phyloP scores from a whole-genome alignment of 2,797 vertebrate species.

The Clarias pachynema region DNA sequence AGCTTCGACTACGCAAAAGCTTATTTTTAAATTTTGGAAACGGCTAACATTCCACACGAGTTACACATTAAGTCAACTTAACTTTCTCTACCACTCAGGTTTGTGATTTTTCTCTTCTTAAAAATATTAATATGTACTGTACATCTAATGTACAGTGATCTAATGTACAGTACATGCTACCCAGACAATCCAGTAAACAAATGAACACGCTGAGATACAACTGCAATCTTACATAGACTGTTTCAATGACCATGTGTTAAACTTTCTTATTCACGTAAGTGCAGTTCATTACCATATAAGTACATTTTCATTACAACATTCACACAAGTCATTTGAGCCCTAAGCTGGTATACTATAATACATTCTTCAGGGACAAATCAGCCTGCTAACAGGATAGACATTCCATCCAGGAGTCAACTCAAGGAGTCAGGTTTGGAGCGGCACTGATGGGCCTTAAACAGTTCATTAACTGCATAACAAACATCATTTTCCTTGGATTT shows the following conservation, averaged over 20 bases:
- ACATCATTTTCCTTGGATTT: background rate
- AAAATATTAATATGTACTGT: background rate
- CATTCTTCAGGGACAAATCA: background rate
- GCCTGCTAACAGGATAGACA: background rate
- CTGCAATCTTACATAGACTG: background rate
- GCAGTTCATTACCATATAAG: slow-evolving; percentile 35
- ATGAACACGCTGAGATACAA: background rate
- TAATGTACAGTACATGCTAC: background rate
- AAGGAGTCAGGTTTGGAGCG: background rate
- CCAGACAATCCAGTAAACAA: background rate
- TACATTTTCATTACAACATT: background rate
- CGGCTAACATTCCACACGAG: slow-evolving; percentile 15
- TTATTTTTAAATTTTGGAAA: slow-evolving; percentile 17
- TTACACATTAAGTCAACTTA: background rate
- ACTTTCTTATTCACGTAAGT: background rate
- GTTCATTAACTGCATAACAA: background rate
- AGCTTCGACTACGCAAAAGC: background rate
- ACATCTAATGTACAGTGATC: background rate
- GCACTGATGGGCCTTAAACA: background rate
- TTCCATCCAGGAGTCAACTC: background rate
- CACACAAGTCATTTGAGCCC: background rate
- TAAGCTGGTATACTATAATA: background rate
- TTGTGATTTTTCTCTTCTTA: background rate
- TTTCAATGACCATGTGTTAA: slow-evolving; percentile 15
- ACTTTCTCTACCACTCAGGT: background rate